A percentile compares a stretch with the other conserved stretches of the same genome.
Evolutionary conservation across 2,888 invertebrate species (phyloP).

Genomic region (Saturnia pavonia): DNA sequence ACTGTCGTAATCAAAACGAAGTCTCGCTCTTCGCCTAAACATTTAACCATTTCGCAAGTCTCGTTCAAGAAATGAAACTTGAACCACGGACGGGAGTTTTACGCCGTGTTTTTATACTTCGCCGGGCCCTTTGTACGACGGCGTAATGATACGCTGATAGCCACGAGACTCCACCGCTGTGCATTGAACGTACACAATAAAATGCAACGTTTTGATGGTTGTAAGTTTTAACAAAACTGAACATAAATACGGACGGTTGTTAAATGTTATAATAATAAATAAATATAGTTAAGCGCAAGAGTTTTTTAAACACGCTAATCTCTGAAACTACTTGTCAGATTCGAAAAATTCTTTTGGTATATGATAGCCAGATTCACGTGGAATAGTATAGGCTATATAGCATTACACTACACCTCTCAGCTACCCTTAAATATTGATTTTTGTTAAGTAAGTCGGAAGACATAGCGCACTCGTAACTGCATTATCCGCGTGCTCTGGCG

Average conservation of each 20-base stretch:
- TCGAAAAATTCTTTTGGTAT: too few species aligned
- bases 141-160: conserved; percentile 16
- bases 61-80: conserved; percentile 14
- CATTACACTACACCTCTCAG: too few species aligned
- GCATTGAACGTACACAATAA: background rate
- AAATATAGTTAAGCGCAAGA: too few species aligned
- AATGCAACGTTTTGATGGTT: background rate
- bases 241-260: background rate
- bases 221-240: background rate
- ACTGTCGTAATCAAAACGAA: background rate
- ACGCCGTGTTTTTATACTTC: conserved; percentile 18
- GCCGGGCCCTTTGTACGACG: conserved; percentile 19
- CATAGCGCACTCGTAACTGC: too few species aligned
- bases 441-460: too few species aligned
- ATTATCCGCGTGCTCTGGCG: too few species aligned
- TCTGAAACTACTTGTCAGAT: too few species aligned
- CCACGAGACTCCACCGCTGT: background rate
- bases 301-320: too few species aligned
- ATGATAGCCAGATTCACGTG: too few species aligned
- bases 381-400: too few species aligned
- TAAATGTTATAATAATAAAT: too few species aligned
- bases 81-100: background rate
- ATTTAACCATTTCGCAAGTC: background rate
- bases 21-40: conserved; percentile 3
- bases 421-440: too few species aligned